phyloP scores from a whole-genome alignment of 2,797 vertebrate genomes.

The Alfaro cultratus region DNA sequence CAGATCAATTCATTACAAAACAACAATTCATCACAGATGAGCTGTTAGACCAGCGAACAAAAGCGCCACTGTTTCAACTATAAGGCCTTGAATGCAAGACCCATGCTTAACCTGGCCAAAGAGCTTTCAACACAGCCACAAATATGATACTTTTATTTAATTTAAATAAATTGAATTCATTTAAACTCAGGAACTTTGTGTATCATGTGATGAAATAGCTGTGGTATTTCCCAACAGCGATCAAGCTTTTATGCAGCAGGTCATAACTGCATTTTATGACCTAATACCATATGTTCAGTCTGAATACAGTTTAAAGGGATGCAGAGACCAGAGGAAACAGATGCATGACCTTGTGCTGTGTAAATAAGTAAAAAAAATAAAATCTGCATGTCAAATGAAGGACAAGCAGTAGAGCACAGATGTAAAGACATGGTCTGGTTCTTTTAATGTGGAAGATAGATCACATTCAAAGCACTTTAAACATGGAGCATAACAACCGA shows the following conservation, averaged over 20 bases:
- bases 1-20: background rate
- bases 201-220: background rate
- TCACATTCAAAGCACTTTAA: background rate
- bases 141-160: slow-evolving; percentile 1
- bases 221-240: background rate
- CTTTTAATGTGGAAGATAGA: background rate
- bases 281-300: background rate
- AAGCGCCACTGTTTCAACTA: background rate
- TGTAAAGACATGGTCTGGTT: background rate
- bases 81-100: background rate
- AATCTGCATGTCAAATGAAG: background rate
- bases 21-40: background rate
- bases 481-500: background rate
- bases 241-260: background rate
- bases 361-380: background rate
- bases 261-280: background rate
- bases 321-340: background rate
- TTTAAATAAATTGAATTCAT: background rate
- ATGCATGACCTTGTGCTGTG: background rate
- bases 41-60: background rate
- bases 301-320: background rate
- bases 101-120: background rate
- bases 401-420: background rate
- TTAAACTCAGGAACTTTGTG: background rate
- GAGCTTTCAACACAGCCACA: background rate